Base-by-base conservation (phyloP, 2,113 vertebrate genomes). In the Chloropsis hardwickii region DNA sequence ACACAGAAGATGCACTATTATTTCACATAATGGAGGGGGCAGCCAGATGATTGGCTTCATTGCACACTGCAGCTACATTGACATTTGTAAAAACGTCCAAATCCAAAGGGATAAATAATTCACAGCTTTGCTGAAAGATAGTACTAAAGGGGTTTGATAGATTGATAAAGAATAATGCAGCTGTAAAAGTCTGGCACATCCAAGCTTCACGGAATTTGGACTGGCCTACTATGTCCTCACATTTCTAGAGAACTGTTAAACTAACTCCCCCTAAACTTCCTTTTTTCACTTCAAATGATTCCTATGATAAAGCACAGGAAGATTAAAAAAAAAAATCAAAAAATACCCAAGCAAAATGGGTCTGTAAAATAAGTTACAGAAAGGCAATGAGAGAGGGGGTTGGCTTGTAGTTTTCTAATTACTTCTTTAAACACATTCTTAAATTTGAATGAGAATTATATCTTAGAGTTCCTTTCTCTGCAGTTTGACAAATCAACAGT, bases 401-500 rank as follows among this genome's bases (percentile, higher is more conserved):
- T 78, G 69, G 25, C 28, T 95, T 94, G 31, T 40, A 82, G 74
- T 83, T 94, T 89, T 84, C 57, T 69, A 69, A 66, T 87, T 74
- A 40, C 62, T 89, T 91, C 70, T 84, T 96, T 95, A 94, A 94
- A 82, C 35, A 57, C 51, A 78, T 86, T 97, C 64, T 92, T 97
- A 97, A 96, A 96, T 81, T 48, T 62, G 58, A 96, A 94, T 50
- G 40, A 85, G 85, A 97, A 91, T 93, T 95, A 95, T 95, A 94
- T 95, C 88, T 94, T 97, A 95, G 82, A 93, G 77, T 95, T 97
- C 71, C 91, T 96, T 86, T 88, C 58, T 54, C 95, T 92, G 69
- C 92, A 78, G 57, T 96, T 96, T 98, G 97, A 98, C 91, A 98
- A 98, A 97, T 95, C 37, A 77, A 97, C 96, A 96, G 96, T 98